A percentile compares a stretch with the other conserved stretches of the same genome.
Evolutionary conservation across 2,888 invertebrate genomes (phyloP).

Genomic region (Diadegma fenestrale): DNA sequence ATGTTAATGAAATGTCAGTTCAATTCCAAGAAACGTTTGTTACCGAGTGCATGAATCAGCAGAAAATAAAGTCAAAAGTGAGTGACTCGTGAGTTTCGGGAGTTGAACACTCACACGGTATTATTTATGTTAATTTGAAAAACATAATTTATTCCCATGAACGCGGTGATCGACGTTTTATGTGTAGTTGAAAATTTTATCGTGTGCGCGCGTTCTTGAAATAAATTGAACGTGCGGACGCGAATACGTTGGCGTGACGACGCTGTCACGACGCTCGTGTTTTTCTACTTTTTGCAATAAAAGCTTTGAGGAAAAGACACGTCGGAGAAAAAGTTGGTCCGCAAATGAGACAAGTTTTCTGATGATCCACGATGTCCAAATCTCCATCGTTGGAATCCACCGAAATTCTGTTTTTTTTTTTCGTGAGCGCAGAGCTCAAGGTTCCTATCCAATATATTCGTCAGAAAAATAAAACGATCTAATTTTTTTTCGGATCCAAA

Average conservation of each 20-base stretch:
- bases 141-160: background rate
- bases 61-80: background rate
- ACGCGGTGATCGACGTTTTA: background rate
- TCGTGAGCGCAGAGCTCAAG: no score
- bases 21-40: background rate
- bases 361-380: no score
- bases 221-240: background rate
- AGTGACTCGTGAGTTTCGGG: background rate
- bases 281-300: background rate
- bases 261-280: background rate
- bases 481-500: no score
- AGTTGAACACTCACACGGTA: background rate
- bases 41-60: background rate
- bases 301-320: background rate
- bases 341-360: conserved; percentile 27
- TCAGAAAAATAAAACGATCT: no score
- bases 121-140: background rate
- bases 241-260: background rate
- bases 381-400: no score
- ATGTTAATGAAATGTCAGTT: background rate
- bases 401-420: no score
- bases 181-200: background rate
- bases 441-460: no score
- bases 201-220: background rate
- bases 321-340: background rate